Evolutionary conservation across 2,888 invertebrate genomes (phyloP), one percentile per base, ranked within the genome.

Genomic region (Ypsolopha sequella): DNA sequence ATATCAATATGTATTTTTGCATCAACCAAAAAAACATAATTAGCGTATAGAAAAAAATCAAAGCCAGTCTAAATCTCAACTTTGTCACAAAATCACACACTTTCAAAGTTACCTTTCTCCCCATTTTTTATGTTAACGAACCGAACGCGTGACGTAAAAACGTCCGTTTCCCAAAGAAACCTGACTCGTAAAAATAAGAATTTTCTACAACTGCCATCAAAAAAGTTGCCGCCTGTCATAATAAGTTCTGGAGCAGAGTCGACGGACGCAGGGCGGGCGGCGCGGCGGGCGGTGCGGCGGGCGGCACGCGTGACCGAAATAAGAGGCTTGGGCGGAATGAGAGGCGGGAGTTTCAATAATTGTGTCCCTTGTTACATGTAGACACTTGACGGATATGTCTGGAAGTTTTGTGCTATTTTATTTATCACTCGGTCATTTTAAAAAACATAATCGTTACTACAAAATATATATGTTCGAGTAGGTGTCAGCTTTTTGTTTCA

Each of bases 301-400:
- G 3, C 11, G 50, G 13, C 49, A 64, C 63, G 65, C 79, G 78
- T 80, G 80, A 78, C 74, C 68, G 62, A 76, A 79, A 79, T 79
- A 36, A 46, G 2, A 10, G 36, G 36, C 7, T 4, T n/a, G 36
- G 36, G 11, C 45, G 24, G 33, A 45, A 45, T 33, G 13, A 6
- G 8, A 24, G n/a, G 33, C 6, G 34, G 10, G 45, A 45, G 45
- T 45, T 45, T 45, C 45, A 45, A 45, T 45, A 45, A 45, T 45
- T 45, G 45, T 45, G 45, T 45, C 45, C 45, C 45, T 45, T 45
- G 45, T 45, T 45, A 45, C 45, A 3, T 24, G 24, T 24, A 24
- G 24, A 4, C 24, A 24, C 24, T 24, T 24, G 24, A 24, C 4
- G 24, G 24, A 24, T 3, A 24, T 24, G 24, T 24, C 24, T 24